Conservation (phyloP, 2,113 vertebrate species). For the Phyllostomus hastatus region DNA sequence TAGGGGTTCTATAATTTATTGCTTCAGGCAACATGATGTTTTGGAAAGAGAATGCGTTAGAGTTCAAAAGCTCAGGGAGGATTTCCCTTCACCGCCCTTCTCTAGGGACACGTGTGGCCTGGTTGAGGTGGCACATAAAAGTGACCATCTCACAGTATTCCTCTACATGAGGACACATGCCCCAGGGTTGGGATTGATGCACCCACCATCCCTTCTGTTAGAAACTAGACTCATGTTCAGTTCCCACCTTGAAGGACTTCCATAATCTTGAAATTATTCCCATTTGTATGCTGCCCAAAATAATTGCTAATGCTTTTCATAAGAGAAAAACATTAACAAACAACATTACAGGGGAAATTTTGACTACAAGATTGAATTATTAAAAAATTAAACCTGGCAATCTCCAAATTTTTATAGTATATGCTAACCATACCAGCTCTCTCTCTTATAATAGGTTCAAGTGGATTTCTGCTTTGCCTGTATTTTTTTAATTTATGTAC, state of each 20-base stretch:
- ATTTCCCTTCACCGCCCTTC: not conserved
- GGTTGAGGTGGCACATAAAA: not conserved
- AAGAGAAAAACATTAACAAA: not conserved
- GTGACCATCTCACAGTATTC: not conserved
- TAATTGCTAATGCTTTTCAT: not conserved
- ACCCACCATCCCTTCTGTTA: not conserved
- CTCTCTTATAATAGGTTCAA: not conserved
- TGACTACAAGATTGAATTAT: not conserved
- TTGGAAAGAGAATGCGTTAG: not conserved
- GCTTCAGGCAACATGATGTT: not conserved
- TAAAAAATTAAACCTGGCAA: not conserved
- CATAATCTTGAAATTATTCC: not conserved
- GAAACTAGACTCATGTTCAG: not conserved
- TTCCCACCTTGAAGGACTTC: not conserved
- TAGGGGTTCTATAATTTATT: not conserved
- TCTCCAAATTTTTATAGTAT: not conserved
- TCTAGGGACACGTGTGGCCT: not conserved
- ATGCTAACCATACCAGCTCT: not conserved
- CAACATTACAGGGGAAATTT: not conserved
- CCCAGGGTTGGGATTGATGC: not conserved
- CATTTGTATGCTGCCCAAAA: not conserved
- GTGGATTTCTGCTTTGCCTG: not conserved
- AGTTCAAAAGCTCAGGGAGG: not conserved
- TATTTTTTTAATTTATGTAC: not conserved
- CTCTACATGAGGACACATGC: not conserved